These are phyloP conservation scores for Megaceryle alcyon DNA, from an alignment of 2,797 vertebrate species.

Conservation along the genomic window DNA sequence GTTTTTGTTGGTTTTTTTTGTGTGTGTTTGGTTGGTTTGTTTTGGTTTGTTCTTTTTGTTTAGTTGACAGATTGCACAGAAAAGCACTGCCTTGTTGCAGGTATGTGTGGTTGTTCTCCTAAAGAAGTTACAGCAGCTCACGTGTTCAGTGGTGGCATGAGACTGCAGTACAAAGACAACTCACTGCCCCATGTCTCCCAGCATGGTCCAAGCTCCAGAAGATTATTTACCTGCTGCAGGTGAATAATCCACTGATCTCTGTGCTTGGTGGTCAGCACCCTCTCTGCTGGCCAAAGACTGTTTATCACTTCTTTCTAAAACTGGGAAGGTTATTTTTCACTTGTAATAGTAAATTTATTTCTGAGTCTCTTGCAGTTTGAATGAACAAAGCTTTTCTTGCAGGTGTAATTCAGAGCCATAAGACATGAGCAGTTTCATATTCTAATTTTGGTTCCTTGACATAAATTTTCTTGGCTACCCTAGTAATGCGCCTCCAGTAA, in stretches of 20 bases:
- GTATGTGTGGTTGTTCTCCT: not conserved
- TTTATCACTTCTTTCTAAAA: not conserved
- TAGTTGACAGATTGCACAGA: not conserved
- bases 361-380: not conserved
- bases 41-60: not conserved
- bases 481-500: not conserved
- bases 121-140: not conserved
- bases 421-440: not conserved
- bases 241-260: not conserved
- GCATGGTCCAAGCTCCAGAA: not conserved
- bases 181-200: not conserved
- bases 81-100: not conserved
- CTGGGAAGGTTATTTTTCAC: not conserved
- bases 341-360: not conserved
- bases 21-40: no score
- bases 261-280: not conserved
- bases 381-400: not conserved
- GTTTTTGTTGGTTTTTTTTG: not conserved
- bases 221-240: not conserved
- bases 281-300: not conserved
- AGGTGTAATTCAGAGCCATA: not conserved
- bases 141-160: not conserved
- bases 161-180: not conserved
- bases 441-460: not conserved
- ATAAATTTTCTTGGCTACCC: not conserved